Base-by-base conservation (phyloP, 2,888 invertebrate genomes). In the Epinotia brunnichana region DNA sequence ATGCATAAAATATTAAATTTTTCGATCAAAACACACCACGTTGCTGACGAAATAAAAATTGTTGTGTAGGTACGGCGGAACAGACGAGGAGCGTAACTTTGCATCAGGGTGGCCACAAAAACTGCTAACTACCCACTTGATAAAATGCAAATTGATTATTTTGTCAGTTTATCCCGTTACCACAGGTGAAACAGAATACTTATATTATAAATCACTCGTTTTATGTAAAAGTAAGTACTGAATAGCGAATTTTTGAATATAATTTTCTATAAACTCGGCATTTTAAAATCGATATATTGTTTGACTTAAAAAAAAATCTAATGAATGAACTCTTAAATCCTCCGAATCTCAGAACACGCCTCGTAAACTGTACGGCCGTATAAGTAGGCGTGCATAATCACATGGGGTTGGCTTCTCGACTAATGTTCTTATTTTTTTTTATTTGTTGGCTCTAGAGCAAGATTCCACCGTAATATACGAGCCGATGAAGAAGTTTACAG, bases 381-480 rank as follows among this genome's bases (percentile, higher is more conserved):
- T 44, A 15, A 44, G 44, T 44, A 44, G 44, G 44, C 15, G 44
- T 44, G 44, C 4, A 44, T 48, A n/a, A 48, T 48, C 48, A 48
- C n/a, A 48, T n/a, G 48, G 48, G 48, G 48, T 48, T 48, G 48
- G 48, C 48, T 48, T n/a, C n/a, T 48, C 48, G 13, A 48, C 48
- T 48, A 48, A 48, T 35, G 35, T 21, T 13, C 54, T 29, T 21
- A n/a, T 59, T 68, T 60, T 60, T n/a, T 59, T 59, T 48, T 15
- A 60, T 59, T 35, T 21, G 29, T 48, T 59, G 68, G 59, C 68
- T 48, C 57, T 48, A 19, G 54, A 35, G 56, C 62, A 56, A 63
- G 35, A 48, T 35, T 56, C 29, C 44, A 39, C 48, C 56, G 44
- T 57, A 56, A 57, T 56, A 57, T 57, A 39, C 13, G 56, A 19